Evolutionary conservation across 2,888 invertebrate genomes (phyloP), one percentile per base, ranked within the genome.

Genomic region (Drosophila colorata): DNA sequence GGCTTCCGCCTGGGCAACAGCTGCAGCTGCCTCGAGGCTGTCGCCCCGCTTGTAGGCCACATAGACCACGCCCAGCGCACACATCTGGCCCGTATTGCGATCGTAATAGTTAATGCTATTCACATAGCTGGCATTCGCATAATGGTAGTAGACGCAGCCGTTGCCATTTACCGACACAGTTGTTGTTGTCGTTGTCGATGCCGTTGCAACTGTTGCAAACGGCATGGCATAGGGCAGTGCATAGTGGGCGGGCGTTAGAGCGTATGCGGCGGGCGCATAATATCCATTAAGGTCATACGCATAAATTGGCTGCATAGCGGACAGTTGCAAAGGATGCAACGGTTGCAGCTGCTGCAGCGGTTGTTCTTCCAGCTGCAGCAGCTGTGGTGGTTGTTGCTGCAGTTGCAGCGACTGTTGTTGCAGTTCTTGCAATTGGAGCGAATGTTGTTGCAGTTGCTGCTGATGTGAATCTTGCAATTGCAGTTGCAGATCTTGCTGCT

Each of bases 81-180:
- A 60, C 35, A 80, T 16, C 6, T 65, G 31, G 18, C 60, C 55
- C 11, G 61, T 31, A n/a, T 56, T 52, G 6, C 38, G 63, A 41
- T 69, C 74, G 20, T 61, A 69, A 31, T 60, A 74, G 43, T 68
- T 66, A 25, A 63, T 13, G 28, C 48, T 64, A 20, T 75, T 70
- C 25, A 59, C 58, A 41, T 51, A 44, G 25, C 47, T 69, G 6
- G 60, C 20, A 38, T 74, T 56, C 28, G 63, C 59, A 57, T 69
- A 66, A 9, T 66, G 66, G 31, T 73, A 73, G 23, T 67, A 78
- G 11, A 64, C 51, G 13, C 56, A 71, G 13, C 41, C 14, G 31
- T 18, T 35, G 18, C 44, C 48, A n/a, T 14, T 44, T 0, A 56
- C 33, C 52, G 48, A 38, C 16, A 38, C 16, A 3, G 48, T 16